These are phyloP conservation scores for Caenorhabditis latens DNA, from an alignment of 1,140 invertebrate genomes.

Conservation along the genomic window DNA sequence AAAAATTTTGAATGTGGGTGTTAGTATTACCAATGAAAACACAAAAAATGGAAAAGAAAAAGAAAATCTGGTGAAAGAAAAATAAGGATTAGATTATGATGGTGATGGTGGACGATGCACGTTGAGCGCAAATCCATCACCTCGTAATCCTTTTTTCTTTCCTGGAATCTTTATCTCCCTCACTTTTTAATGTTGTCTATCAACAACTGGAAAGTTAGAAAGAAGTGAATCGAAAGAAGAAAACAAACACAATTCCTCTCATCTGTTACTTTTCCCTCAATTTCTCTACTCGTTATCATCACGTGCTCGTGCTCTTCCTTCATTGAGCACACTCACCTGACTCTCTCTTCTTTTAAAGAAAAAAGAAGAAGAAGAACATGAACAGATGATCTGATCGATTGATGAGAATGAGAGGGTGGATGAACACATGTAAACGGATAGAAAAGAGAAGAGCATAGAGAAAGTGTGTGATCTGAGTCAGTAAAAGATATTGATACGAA, in stretches of 20 bases:
- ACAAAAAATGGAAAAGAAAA: too few relatives aligned
- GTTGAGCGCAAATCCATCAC: constrained; percentile 1
- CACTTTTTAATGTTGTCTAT: constrained; percentile 10
- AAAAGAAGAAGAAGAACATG: constrained; percentile 1
- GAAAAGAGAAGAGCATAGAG: neutral
- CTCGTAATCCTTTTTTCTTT: constrained; percentile 15
- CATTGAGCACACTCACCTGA: constrained; percentile 25
- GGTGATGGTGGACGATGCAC: neutral
- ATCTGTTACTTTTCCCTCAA: constrained; percentile 1
- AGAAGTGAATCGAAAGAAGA: constrained; percentile 1
- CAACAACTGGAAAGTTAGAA: constrained; percentile 22
- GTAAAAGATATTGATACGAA: neutral
- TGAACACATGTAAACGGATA: constrained; percentile 17
- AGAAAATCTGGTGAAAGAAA: neutral
- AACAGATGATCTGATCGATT: constrained; percentile 49
- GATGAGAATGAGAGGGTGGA: neutral
- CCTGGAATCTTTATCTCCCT: neutral
- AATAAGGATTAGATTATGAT: constrained; percentile 37
- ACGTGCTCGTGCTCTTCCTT: neutral
- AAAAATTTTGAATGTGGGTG: too few relatives aligned
- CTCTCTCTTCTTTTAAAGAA: neutral
- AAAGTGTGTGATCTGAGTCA: neutral
- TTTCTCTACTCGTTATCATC: constrained; percentile 55
- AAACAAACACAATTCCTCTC: constrained; percentile 9
- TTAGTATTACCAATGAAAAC: too few relatives aligned